These are phyloP conservation scores for Centropyge bicolor DNA, from an alignment of 2,797 vertebrate species.

Conservation along the genomic window DNA sequence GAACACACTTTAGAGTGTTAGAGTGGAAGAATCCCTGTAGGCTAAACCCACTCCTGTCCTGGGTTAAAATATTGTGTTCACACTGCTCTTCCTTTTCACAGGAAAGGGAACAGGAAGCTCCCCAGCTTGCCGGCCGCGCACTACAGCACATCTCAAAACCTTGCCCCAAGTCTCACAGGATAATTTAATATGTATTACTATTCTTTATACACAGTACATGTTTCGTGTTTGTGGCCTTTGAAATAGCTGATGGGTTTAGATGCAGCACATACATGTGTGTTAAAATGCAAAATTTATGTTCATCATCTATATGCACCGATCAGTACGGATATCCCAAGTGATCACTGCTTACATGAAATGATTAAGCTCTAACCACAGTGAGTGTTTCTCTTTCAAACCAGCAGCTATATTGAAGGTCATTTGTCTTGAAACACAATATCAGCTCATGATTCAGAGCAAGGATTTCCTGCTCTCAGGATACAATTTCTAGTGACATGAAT, in stretches of 20 bases:
- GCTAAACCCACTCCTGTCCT: conserved; percentile 66
- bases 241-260: conserved; percentile 9
- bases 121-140: conserved; percentile 4
- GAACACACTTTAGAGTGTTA: conserved; percentile 75
- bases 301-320: neutral
- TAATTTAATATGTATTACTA: conserved; percentile 14
- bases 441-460: conserved; percentile 4
- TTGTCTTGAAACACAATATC: conserved; percentile 11
- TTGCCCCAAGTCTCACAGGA: neutral
- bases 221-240: conserved; percentile 30
- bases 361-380: conserved; percentile 7
- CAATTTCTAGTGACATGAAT: conserved; percentile 17
- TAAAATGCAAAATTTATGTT: conserved; percentile 1
- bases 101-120: conserved; percentile 48
- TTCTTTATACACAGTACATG: neutral
- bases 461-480: conserved; percentile 12
- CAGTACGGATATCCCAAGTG: neutral
- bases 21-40: conserved; percentile 70
- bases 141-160: conserved; percentile 17
- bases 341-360: neutral
- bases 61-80: conserved; percentile 61
- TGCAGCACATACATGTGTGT: neutral
- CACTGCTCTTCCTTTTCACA: conserved; percentile 49
- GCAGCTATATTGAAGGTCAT: conserved; percentile 25
- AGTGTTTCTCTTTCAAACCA: conserved; percentile 7